Evolutionary conservation across 2,888 invertebrate genomes (phyloP).

Genomic region (Drosophila longiperda): DNA sequence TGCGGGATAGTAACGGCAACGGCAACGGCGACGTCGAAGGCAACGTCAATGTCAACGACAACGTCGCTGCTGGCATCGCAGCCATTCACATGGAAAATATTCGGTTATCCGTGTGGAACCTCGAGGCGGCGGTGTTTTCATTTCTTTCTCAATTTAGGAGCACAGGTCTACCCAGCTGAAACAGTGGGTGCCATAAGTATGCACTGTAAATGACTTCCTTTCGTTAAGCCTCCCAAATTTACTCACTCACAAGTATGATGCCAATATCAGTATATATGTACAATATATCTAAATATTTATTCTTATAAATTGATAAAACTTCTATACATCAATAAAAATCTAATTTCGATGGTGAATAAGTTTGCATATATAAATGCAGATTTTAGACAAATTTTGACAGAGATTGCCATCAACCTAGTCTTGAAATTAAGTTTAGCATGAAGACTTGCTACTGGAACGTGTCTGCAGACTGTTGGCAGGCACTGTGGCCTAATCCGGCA

Average conservation of each 20-base stretch:
- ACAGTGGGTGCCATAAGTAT: slow-evolving; percentile 14
- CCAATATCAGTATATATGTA: background rate
- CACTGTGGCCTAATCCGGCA: slow-evolving; percentile 30
- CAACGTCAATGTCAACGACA: slow-evolving; percentile 5
- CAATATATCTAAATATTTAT: background rate
- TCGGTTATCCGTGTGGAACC: slow-evolving; percentile 63
- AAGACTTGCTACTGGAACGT: background rate
- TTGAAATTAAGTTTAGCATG: background rate
- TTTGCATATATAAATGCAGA: background rate
- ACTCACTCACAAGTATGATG: background rate
- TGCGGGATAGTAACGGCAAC: slow-evolving; percentile 5
- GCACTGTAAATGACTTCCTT: background rate
- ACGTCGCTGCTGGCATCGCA: slow-evolving; percentile 11
- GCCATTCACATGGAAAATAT: slow-evolving; percentile 71
- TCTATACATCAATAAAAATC: background rate
- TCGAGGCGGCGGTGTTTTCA: slow-evolving; percentile 33
- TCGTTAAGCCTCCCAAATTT: background rate
- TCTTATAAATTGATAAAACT: background rate
- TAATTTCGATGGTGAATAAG: no score
- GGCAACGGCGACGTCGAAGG: slow-evolving; percentile 9
- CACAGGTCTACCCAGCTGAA: slow-evolving; percentile 37
- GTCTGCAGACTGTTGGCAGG: slow-evolving; percentile 18
- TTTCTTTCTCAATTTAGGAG: slow-evolving; percentile 37
- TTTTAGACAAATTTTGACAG: background rate
- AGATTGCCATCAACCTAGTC: background rate